phyloP scores from a whole-genome alignment of 2,888 invertebrate species.

The Drosophila yooni region DNA sequence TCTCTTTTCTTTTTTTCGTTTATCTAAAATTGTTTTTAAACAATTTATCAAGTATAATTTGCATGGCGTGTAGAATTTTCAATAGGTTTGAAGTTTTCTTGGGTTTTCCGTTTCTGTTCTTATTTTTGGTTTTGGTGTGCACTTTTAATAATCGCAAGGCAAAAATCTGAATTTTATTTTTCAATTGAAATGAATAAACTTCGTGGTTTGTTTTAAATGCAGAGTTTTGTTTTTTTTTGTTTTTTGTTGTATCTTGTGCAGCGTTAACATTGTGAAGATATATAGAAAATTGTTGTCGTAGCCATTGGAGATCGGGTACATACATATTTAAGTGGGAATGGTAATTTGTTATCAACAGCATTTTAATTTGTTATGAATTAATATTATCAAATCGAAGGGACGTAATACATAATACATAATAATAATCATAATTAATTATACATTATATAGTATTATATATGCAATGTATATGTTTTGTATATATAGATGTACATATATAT shows the following conservation, averaged over 20 bases:
- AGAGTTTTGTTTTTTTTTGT: constrained; percentile 57
- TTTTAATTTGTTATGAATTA: constrained; percentile 45
- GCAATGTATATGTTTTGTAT: constrained; percentile 45
- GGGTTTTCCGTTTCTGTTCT: constrained; percentile 14
- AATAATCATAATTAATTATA: constrained; percentile 51
- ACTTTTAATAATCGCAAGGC: constrained; percentile 59
- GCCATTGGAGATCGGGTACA: constrained; percentile 57
- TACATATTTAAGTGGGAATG: constrained; percentile 64
- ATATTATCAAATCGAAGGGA: constrained; percentile 70
- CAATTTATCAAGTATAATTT: constrained; percentile 47
- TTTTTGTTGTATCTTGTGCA: constrained; percentile 72
- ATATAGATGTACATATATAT: constrained; percentile 55
- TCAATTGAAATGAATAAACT: constrained; percentile 63
- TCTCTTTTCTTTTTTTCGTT: constrained; percentile 16
- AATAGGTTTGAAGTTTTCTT: constrained; percentile 28
- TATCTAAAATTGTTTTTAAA: constrained; percentile 52
- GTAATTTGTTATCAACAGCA: constrained; percentile 68
- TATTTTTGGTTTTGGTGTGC: constrained; percentile 18
- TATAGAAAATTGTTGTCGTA: constrained; percentile 49
- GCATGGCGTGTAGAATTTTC: constrained; percentile 41
- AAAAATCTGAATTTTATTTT: constrained; percentile 46
- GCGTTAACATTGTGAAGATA: constrained; percentile 78
- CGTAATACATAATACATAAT: constrained; percentile 61
- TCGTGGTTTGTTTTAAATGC: constrained; percentile 75
- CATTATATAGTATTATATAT: constrained; percentile 58